Base-by-base conservation (phyloP, 2,888 invertebrate species). In the Ochropleura leucogaster region DNA sequence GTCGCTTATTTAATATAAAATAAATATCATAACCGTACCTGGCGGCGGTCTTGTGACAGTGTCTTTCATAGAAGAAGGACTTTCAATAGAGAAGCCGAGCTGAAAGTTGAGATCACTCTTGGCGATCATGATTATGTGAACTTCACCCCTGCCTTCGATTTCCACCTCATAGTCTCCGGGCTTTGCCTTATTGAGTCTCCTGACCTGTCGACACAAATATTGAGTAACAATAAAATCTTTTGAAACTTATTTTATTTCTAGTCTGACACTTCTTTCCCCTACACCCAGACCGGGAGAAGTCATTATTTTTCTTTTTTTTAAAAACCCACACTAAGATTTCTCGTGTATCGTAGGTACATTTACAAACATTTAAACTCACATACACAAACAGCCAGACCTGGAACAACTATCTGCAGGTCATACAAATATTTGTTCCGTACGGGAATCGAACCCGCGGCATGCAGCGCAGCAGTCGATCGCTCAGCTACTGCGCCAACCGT, bases 41-140 rank as follows among this genome's bases (percentile, higher is more conserved):
- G 90, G 85, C 4, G 90, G 78, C 0, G 94, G 94, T 77, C 84
- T 89, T 0, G 87, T 88, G 4, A 88, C 85, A 1, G 93, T 93
- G 20, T 91, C 91, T 7, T 77, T 85, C 4, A 92, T 83, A 18
- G 89, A 84, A 0, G 85, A 80, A 0, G 94, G 92, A 59, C 71
- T 71, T 4, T 87, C 74, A 0, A 71, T 71, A 10, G 93, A 91
- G 72, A 94, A 94, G 0, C 94, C 94, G 65, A 92, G 90, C 67
- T 89, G 76, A 67, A 94, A 93, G 66, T 89, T 86, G 8, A 94
- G 74, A 0, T 75, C 80, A 1, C 90, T 92, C 0, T 86, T 87
- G 0, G 87, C 92, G 1, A 88, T 87, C 8, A 93, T 77, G 0
- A 92, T 86, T 0, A 77, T 59, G 18, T 74, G 80, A 0, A 90